phyloP scores from a whole-genome alignment of 1,140 invertebrate genomes.

The Arctopsyche grandis region DNA sequence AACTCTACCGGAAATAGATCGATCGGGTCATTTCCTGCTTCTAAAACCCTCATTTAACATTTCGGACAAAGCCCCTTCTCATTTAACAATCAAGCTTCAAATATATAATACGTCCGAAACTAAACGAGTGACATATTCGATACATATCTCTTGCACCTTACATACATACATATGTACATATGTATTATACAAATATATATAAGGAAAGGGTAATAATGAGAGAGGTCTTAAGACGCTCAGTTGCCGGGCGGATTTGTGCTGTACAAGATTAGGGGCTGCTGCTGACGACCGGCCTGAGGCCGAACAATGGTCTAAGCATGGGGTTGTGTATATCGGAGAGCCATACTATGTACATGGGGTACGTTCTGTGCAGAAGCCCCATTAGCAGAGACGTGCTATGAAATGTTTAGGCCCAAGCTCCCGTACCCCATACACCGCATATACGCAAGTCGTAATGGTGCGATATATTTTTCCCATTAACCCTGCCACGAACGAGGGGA shows the following conservation, averaged over 20 bases:
- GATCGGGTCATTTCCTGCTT: neutral
- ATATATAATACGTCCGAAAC: too few relatives aligned
- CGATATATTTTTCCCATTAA: constrained; percentile 39
- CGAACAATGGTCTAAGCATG: constrained; percentile 36
- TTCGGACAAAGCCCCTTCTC: neutral
- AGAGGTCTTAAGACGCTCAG: too few relatives aligned
- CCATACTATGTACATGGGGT: neutral
- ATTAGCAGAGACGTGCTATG: constrained; percentile 32
- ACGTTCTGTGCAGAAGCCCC: constrained; percentile 24
- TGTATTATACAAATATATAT: too few relatives aligned
- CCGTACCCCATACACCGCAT: neutral
- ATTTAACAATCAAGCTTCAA: neutral
- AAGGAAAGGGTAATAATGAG: too few relatives aligned
- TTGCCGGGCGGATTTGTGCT: constrained; percentile 19
- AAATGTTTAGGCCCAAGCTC: constrained; percentile 33
- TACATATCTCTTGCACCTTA: too few relatives aligned
- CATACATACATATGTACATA: too few relatives aligned
- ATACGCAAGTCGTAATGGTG: neutral
- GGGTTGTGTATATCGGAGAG: neutral
- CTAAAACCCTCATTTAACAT: constrained; percentile 7
- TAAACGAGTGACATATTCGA: too few relatives aligned
- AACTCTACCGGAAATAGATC: neutral
- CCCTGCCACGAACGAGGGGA: constrained; percentile 17
- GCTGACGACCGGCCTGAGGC: neutral
- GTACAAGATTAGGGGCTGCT: constrained; percentile 7